Conservation (phyloP, 2,888 invertebrate species). For the Thyatira batis region DNA sequence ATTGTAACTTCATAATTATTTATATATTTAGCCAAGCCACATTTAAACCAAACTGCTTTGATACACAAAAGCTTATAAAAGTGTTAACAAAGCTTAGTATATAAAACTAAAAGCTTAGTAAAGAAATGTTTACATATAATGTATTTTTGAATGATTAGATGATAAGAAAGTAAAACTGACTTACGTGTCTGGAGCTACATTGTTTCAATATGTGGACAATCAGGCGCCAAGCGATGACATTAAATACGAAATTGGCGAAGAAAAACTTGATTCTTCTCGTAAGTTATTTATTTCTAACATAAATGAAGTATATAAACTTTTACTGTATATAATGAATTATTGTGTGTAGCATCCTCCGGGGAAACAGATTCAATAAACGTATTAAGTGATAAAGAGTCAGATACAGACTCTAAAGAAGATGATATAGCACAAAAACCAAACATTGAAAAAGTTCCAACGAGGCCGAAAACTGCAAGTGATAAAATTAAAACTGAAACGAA, state of each 20-base stretch:
- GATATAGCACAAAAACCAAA: constrained; percentile 16
- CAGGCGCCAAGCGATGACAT: constrained; percentile 40
- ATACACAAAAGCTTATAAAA: no score
- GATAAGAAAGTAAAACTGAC: constrained; percentile 60
- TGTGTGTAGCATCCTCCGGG: constrained; percentile 51
- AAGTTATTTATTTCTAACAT: constrained; percentile 16
- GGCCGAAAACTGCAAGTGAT: constrained; percentile 16
- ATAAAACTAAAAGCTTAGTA: no score
- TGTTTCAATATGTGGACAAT: constrained; percentile 53
- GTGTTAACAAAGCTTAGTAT: no score
- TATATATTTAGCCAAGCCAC: no score
- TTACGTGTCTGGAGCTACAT: constrained; percentile 59
- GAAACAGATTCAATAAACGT: constrained; percentile 55
- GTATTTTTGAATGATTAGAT: no score
- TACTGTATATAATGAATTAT: background rate
- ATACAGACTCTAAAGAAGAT: constrained; percentile 38
- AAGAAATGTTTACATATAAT: no score
- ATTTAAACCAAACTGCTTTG: no score
- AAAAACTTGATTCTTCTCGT: constrained; percentile 57
- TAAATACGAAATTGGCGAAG: constrained; percentile 66
- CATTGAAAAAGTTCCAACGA: constrained; percentile 13
- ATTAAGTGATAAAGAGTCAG: constrained; percentile 32
- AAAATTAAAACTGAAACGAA: constrained; percentile 4
- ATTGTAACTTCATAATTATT: no score
- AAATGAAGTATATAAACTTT: background rate